Evolutionary conservation across 2,797 vertebrate species (phyloP).

Genomic region (Perdix hodgsoniae): DNA sequence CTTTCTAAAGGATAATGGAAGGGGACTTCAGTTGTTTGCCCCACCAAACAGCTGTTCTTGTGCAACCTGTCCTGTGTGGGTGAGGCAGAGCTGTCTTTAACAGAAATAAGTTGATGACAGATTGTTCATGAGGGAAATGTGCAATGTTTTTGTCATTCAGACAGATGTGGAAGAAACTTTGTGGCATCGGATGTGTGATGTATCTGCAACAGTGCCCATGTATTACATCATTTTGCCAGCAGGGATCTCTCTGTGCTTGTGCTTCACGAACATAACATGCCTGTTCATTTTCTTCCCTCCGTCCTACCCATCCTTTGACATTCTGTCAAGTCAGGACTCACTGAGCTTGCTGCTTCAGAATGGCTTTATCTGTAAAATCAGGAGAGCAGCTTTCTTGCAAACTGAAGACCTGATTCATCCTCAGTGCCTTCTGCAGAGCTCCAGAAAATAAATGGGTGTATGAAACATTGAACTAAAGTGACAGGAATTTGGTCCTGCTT

Average conservation of each 20-base stretch:
- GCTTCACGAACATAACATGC: rapidly evolving
- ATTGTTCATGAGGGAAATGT: background rate
- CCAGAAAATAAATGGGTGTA: background rate
- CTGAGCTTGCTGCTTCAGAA: background rate
- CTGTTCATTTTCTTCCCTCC: background rate
- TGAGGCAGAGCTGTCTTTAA: background rate
- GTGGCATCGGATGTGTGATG: rapidly evolving
- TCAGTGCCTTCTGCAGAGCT: background rate
- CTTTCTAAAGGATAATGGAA: rapidly evolving
- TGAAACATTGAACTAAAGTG: background rate
- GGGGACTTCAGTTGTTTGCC: background rate
- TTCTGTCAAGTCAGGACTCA: background rate
- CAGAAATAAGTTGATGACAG: background rate
- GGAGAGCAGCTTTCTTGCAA: background rate
- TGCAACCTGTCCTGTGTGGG: rapidly evolving
- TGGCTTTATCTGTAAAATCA: background rate
- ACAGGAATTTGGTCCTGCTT: rapidly evolving
- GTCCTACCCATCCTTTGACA: background rate
- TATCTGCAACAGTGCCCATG: rapidly evolving
- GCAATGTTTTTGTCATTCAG: rapidly evolving
- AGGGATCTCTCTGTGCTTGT: conserved; percentile 31
- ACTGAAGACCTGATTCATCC: background rate
- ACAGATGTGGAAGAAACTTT: background rate
- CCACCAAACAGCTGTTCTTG: background rate
- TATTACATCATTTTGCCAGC: conserved; percentile 2